These are phyloP conservation scores for Prionailurus bengalensis DNA, from an alignment of 2,113 vertebrate genomes.

Conservation along the genomic window DNA sequence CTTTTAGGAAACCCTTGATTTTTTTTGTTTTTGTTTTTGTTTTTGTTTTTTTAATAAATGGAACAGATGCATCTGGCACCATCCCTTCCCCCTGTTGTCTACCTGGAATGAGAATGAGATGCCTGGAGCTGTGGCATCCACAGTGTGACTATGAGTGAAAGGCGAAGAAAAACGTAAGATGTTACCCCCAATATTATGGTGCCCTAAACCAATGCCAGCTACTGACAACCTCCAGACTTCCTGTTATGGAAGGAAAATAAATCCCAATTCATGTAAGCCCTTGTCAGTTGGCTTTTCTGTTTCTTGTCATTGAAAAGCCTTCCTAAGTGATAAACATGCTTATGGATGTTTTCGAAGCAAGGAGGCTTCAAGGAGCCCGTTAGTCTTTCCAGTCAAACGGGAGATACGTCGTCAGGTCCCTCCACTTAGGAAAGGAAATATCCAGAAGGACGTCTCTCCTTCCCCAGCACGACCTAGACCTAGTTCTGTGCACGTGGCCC, in stretches of 20 bases:
- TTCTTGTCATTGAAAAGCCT: slow-evolving; percentile 14
- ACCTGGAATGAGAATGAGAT: not conserved
- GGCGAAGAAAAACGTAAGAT: not conserved
- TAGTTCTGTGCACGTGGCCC: not conserved
- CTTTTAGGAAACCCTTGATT: not conserved
- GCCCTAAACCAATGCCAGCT: not conserved
- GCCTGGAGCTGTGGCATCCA: not conserved
- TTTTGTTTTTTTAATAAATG: not conserved
- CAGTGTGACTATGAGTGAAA: not conserved
- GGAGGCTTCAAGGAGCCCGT: not conserved
- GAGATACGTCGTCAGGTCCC: not conserved
- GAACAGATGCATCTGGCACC: not conserved
- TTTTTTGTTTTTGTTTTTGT: not conserved
- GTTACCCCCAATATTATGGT: not conserved
- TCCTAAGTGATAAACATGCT: not conserved
- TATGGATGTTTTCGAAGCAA: not conserved
- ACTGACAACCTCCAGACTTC: not conserved
- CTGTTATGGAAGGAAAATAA: not conserved
- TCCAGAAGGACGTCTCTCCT: not conserved
- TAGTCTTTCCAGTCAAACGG: not conserved
- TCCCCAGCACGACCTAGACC: not conserved
- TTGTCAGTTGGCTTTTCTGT: not conserved
- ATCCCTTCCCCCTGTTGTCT: not conserved
- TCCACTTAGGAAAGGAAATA: not conserved
- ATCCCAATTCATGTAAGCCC: not conserved